Conservation (phyloP, 1,140 invertebrate species). For the Eumeta japonica region DNA sequence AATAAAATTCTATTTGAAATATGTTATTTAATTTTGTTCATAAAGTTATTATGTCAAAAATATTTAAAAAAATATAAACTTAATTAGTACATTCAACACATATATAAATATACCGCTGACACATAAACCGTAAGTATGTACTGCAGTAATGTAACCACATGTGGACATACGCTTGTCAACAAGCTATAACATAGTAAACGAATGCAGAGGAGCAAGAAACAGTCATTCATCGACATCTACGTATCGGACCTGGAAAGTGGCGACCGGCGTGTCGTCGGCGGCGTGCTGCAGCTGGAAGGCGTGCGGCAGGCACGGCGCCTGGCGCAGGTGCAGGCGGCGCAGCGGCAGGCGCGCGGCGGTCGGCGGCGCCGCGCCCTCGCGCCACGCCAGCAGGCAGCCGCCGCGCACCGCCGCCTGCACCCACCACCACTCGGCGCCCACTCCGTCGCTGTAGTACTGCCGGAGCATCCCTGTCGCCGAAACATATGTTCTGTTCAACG, state of each 20-base stretch:
- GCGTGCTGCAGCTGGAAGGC: slow-evolving; percentile 45
- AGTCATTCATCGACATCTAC: slow-evolving; percentile 5
- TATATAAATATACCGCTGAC: too few species aligned
- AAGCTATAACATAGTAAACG: too few species aligned
- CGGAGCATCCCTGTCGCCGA: slow-evolving; percentile 34
- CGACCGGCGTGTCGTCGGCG: slow-evolving; percentile 40
- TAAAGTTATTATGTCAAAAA: too few species aligned
- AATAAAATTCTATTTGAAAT: too few species aligned
- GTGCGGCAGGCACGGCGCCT: slow-evolving; percentile 31
- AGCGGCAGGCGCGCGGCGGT: slow-evolving; percentile 38
- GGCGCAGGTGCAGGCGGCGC: slow-evolving; percentile 36
- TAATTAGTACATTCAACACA: too few species aligned
- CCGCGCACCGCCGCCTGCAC: slow-evolving; percentile 38
- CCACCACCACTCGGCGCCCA: slow-evolving; percentile 35
- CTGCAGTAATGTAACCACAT: too few species aligned
- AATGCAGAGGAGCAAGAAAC: neutral
- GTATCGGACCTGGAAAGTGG: slow-evolving; percentile 43
- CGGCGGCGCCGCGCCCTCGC: slow-evolving; percentile 39
- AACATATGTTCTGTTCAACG: too few species aligned
- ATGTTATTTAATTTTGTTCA: too few species aligned
- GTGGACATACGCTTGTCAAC: too few species aligned
- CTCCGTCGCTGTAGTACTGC: slow-evolving; percentile 45
- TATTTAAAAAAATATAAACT: too few species aligned
- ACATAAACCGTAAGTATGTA: too few species aligned
- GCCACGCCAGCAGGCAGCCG: slow-evolving; percentile 42